Percentiles rank a stretch among this genome's conserved stretches.
Conservation (phyloP, 1,140 invertebrate genomes). For the Pseudomyrmex concolor region DNA sequence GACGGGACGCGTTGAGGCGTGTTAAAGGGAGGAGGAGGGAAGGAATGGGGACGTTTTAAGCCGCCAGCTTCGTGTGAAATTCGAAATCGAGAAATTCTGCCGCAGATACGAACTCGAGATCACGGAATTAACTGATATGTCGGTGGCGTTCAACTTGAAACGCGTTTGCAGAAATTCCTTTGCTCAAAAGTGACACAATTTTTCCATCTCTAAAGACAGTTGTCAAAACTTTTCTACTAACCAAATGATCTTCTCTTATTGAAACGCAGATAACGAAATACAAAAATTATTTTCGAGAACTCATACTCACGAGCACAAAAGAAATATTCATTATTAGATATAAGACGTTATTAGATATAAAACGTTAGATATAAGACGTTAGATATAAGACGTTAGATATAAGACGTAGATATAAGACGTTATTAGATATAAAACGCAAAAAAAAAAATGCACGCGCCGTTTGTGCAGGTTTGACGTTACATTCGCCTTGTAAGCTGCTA, state of each 20-base stretch:
- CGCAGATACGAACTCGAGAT: constrained; percentile 31
- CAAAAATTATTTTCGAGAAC: no score
- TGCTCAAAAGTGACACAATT: no score
- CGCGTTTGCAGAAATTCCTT: not conserved
- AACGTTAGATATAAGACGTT: no score
- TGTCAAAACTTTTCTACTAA: no score
- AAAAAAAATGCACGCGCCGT: constrained; percentile 5
- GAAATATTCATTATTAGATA: not conserved
- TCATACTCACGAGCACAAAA: no score
- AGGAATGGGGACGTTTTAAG: constrained; percentile 43
- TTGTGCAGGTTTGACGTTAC: not conserved
- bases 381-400: not conserved
- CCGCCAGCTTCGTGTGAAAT: constrained; percentile 68
- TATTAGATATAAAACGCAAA: not conserved
- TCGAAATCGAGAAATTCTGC: constrained; percentile 54
- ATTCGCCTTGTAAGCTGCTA: not conserved
- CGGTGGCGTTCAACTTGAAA: not conserved
- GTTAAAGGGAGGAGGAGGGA: constrained; percentile 4
- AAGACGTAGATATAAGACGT: not conserved
- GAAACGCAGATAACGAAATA: no score
- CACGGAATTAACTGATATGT: constrained; percentile 43
- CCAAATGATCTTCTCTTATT: no score
- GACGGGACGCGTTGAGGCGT: constrained; percentile 64
- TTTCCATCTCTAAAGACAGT: no score
- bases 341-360: not conserved